A percentile compares a stretch with the other conserved stretches of the same genome.
Conservation (phyloP, 2,797 vertebrate genomes). For the Acridotheres tristis region DNA sequence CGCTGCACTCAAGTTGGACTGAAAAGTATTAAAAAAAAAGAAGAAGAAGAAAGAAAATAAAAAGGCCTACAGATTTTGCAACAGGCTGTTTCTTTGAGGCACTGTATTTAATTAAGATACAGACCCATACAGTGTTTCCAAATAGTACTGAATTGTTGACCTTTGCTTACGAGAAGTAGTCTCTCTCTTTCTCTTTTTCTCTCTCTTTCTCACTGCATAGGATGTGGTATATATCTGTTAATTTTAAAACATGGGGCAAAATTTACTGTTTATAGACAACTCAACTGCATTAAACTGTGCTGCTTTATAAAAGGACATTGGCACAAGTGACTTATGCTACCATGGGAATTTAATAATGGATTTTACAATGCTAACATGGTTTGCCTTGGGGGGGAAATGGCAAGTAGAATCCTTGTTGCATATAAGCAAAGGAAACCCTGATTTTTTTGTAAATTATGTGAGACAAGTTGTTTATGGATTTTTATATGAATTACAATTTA, state of each 20-base stretch:
- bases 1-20: constrained; percentile 88
- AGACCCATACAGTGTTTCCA: constrained; percentile 76
- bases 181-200: constrained; percentile 73
- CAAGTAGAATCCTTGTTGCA: constrained; percentile 85
- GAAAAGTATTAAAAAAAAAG: constrained; percentile 73
- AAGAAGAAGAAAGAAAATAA: background rate
- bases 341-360: constrained; percentile 76
- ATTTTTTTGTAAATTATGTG: constrained; percentile 99
- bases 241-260: constrained; percentile 83
- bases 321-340: constrained; percentile 79
- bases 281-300: constrained; percentile 80
- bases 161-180: constrained; percentile 87
- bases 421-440: constrained; percentile 90
- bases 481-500: constrained; percentile 95
- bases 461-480: constrained; percentile 96
- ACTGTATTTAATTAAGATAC: constrained; percentile 75
- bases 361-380: constrained; percentile 78
- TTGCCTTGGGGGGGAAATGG: constrained; percentile 79
- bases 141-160: constrained; percentile 83
- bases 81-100: constrained; percentile 79
- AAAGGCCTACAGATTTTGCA: constrained; percentile 76
- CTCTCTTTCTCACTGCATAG: constrained; percentile 80
- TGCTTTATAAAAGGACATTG: constrained; percentile 81
- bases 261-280: constrained; percentile 83
- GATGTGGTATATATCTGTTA: constrained; percentile 82